Percentiles rank a stretch among this genome's conserved stretches.
Evolutionary conservation across 2,797 vertebrate genomes (phyloP).

Genomic region (Lindbergichthys nudifrons): DNA sequence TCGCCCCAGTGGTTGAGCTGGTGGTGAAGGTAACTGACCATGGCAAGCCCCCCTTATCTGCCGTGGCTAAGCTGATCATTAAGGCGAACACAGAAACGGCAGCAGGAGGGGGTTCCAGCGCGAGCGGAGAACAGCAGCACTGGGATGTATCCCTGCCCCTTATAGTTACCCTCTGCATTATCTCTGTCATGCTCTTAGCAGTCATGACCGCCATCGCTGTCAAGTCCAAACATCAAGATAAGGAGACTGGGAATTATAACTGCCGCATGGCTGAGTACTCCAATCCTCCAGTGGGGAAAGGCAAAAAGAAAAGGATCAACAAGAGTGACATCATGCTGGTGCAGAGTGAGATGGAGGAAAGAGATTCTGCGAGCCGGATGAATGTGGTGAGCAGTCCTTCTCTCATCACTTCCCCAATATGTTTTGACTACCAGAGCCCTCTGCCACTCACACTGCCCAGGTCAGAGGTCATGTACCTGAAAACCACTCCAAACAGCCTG

Average conservation of each 20-base stretch:
- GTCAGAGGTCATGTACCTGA: constrained; percentile 99
- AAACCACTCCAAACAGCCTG: constrained; percentile 97
- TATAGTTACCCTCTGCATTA: constrained; percentile 97
- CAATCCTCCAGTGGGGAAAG: constrained; percentile 94
- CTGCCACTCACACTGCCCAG: constrained; percentile 98
- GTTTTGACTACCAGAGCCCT: constrained; percentile 99
- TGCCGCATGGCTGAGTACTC: constrained; percentile 99
- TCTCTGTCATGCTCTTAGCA: constrained; percentile 97
- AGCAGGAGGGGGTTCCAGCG: constrained; percentile 91
- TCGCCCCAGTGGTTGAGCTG: constrained; percentile 92
- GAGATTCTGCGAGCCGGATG: constrained; percentile 98
- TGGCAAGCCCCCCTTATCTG: constrained; percentile 95
- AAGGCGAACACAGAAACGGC: constrained; percentile 90
- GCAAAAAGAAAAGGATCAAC: constrained; percentile 99
- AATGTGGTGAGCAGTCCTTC: constrained; percentile 99
- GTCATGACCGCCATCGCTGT: constrained; percentile 99
- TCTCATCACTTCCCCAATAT: constrained; percentile 98
- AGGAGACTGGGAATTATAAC: constrained; percentile 98
- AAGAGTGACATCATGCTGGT: constrained; percentile 99
- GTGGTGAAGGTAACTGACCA: constrained; percentile 98
- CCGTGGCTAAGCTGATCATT: constrained; percentile 96
- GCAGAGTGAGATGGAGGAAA: constrained; percentile 98
- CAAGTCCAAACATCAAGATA: constrained; percentile 99
- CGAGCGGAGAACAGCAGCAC: constrained; percentile 93
- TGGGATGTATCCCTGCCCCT: constrained; percentile 98